These are phyloP conservation scores for Bombus breviceps DNA, from an alignment of 1,140 invertebrate species.

Conservation along the genomic window DNA sequence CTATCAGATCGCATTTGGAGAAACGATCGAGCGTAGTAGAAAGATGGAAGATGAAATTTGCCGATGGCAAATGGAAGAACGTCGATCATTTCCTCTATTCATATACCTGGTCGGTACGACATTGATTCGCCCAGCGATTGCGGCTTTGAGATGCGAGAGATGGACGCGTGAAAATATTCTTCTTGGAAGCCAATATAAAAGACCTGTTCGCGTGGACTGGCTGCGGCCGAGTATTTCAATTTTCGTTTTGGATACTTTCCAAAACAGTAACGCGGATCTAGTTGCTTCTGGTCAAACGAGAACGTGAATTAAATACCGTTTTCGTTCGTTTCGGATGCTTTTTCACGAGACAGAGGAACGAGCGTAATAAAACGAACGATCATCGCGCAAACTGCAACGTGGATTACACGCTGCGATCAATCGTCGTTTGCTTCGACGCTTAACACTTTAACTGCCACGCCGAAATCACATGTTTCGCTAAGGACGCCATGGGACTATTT, in stretches of 20 bases:
- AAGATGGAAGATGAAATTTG: not conserved
- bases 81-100: not conserved
- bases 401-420: slow-evolving; percentile 6
- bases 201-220: not conserved
- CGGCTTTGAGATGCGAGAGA: not conserved
- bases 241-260: slow-evolving; percentile 39
- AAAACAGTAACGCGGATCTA: slow-evolving; percentile 1
- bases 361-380: slow-evolving; percentile 17
- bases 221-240: slow-evolving; percentile 29
- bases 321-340: not conserved
- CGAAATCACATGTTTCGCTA: no score
- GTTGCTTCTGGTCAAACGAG: not conserved
- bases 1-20: not conserved
- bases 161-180: not conserved
- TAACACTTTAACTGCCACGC: no score
- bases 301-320: slow-evolving; percentile 18
- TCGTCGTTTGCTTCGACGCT: no score
- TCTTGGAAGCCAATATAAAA: slow-evolving; percentile 3
- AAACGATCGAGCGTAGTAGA: not conserved
- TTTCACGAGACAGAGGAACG: not conserved
- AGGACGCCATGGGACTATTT: no score
- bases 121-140: not conserved
- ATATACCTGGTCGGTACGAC: not conserved
- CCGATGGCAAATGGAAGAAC: no score
- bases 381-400: not conserved